Evolutionary conservation across 1,140 invertebrate genomes (phyloP).

Genomic region (Diorhabda carinulata): DNA sequence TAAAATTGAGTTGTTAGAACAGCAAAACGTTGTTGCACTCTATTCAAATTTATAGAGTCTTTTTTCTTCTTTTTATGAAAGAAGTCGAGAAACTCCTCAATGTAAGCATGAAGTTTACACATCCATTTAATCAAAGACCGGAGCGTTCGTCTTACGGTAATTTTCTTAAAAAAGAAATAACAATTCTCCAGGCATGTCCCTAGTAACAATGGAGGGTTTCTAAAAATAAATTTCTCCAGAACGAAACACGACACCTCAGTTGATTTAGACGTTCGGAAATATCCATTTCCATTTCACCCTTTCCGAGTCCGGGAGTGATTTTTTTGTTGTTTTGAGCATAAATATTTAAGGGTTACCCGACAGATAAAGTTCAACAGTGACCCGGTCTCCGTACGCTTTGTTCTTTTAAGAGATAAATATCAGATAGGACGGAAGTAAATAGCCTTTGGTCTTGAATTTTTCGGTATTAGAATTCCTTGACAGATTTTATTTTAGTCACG

Average conservation of each 20-base stretch:
- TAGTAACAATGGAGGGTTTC: background rate
- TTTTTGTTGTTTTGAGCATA: slow-evolving; percentile 4
- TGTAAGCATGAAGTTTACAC: background rate
- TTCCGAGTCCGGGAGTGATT: background rate
- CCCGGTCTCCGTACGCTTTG: background rate
- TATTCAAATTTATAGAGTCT: too few species aligned
- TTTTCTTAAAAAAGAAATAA: background rate
- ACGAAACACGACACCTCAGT: slow-evolving; percentile 7
- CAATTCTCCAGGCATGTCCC: background rate
- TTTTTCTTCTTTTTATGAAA: too few species aligned
- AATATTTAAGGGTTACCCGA: slow-evolving; percentile 10
- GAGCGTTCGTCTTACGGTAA: background rate
- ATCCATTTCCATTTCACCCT: slow-evolving; percentile 7
- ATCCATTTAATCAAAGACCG: background rate
- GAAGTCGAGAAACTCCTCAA: too few species aligned
- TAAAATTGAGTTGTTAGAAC: too few species aligned
- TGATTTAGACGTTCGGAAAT: slow-evolving; percentile 10
- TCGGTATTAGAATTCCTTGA: background rate
- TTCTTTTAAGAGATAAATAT: slow-evolving; percentile 2
- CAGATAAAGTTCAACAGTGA: slow-evolving; percentile 11
- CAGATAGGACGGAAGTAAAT: background rate
- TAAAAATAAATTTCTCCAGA: background rate
- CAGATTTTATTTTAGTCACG: background rate
- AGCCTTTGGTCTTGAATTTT: background rate
- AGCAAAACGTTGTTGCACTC: too few species aligned